A percentile compares a stretch with the other conserved stretches of the same genome.
These are phyloP conservation scores for Ischnus inquisitorius DNA, from an alignment of 2,888 invertebrate genomes.

Conservation along the genomic window DNA sequence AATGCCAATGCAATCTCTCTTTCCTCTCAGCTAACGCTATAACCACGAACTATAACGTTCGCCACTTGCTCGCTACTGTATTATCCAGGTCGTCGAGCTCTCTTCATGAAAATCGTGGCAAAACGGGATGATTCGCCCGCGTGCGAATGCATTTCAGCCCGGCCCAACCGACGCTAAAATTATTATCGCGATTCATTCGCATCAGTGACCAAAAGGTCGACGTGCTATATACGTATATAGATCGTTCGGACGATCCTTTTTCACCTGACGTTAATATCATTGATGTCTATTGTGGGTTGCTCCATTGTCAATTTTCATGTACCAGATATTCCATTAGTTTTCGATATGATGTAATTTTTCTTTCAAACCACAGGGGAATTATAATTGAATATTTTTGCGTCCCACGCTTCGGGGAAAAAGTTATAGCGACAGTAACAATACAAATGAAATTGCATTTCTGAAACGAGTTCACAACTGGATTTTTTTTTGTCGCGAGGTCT, in stretches of 20 bases:
- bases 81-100: slow-evolving; percentile 58
- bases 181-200: slow-evolving; percentile 61
- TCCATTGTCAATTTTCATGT: slow-evolving; percentile 27
- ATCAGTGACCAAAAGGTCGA: slow-evolving; percentile 55
- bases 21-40: slow-evolving; percentile 12
- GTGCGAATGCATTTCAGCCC: not conserved
- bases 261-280: slow-evolving; percentile 36
- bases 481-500: not conserved
- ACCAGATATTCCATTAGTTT: not conserved
- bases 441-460: not conserved
- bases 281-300: slow-evolving; percentile 26
- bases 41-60: slow-evolving; percentile 7
- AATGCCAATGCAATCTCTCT: slow-evolving; percentile 1
- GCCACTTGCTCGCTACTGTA: slow-evolving; percentile 42
- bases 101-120: slow-evolving; percentile 23
- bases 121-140: slow-evolving; percentile 13
- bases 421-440: not conserved
- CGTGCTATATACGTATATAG: not conserved
- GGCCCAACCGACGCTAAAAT: slow-evolving; percentile 37
- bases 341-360: slow-evolving; percentile 17
- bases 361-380: not conserved
- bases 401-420: not conserved
- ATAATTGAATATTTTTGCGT: not conserved
- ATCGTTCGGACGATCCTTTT: slow-evolving; percentile 33
- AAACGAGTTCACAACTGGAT: not conserved